phyloP scores from a whole-genome alignment of 2,888 invertebrate genomes.

The Cecidostiba fungosa region DNA sequence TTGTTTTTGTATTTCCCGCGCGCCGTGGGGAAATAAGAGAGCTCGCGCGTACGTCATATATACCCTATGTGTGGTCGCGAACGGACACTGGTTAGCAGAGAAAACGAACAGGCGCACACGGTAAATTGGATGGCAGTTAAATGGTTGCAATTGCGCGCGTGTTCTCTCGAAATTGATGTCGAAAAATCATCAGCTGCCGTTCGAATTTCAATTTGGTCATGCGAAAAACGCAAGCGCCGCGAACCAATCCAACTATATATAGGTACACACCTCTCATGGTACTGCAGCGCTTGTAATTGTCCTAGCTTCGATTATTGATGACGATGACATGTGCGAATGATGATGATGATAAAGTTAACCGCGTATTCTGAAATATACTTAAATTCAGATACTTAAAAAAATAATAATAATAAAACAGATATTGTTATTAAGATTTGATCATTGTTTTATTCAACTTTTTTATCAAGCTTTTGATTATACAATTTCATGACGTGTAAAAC shows the following conservation, averaged over 20 bases:
- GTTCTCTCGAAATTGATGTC: slow-evolving; percentile 63
- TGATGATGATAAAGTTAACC: too few relatives aligned
- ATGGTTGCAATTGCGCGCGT: slow-evolving; percentile 65
- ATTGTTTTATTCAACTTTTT: slow-evolving; percentile 27
- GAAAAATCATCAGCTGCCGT: slow-evolving; percentile 65
- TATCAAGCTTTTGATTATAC: slow-evolving; percentile 12
- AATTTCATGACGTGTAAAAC: not conserved
- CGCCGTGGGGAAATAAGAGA: slow-evolving; percentile 56
- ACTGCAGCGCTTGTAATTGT: too few relatives aligned
- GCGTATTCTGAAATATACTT: too few relatives aligned
- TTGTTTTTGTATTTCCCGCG: slow-evolving; percentile 59
- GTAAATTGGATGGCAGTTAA: slow-evolving; percentile 69
- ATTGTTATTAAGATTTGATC: not conserved
- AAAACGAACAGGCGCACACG: slow-evolving; percentile 57
- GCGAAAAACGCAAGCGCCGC: slow-evolving; percentile 36
- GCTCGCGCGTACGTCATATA: slow-evolving; percentile 1
- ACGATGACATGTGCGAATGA: too few relatives aligned
- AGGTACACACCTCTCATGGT: too few relatives aligned
- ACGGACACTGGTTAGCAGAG: too few relatives aligned
- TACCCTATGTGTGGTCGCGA: slow-evolving; percentile 17
- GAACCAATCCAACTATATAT: too few relatives aligned
- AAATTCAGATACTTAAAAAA: too few relatives aligned
- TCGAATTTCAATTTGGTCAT: slow-evolving; percentile 49
- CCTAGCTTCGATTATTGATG: too few relatives aligned
- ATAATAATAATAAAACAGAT: too few relatives aligned